phyloP scores from a whole-genome alignment of 2,888 invertebrate genomes.

The Caenorhabditis virilis region DNA sequence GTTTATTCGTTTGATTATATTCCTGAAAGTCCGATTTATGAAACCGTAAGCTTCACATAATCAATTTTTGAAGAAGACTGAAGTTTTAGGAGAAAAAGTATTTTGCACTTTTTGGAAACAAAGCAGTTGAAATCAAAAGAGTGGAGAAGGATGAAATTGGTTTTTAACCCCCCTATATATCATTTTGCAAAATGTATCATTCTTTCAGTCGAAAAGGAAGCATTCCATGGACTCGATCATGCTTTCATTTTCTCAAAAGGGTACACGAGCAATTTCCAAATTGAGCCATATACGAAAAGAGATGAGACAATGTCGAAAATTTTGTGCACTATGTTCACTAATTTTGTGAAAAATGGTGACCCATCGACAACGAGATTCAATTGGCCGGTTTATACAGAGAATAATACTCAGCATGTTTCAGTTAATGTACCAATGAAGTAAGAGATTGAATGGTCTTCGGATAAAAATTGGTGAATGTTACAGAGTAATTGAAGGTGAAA shows the following conservation, averaged over 20 bases:
- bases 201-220: conserved; percentile 33
- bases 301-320: conserved; percentile 64
- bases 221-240: conserved; percentile 69
- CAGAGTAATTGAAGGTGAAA: conserved; percentile 57
- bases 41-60: conserved; percentile 49
- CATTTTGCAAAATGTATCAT: too few species aligned
- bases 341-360: conserved; percentile 60
- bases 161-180: conserved; percentile 5
- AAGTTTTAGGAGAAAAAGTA: conserved; percentile 41
- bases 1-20: conserved; percentile 68
- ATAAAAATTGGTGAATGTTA: conserved; percentile 12
- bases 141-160: conserved; percentile 42
- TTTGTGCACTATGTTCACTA: conserved; percentile 61
- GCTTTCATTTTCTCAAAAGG: conserved; percentile 68
- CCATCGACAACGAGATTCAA: conserved; percentile 52
- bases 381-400: conserved; percentile 57
- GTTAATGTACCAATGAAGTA: conserved; percentile 63
- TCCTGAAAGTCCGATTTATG: conserved; percentile 62
- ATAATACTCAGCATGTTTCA: conserved; percentile 54
- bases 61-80: conserved; percentile 1
- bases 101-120: conserved; percentile 62
- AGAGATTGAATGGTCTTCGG: not conserved
- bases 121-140: conserved; percentile 53
- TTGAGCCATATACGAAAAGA: conserved; percentile 61
- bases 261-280: conserved; percentile 58